phyloP scores from a whole-genome alignment of 2,888 invertebrate genomes.

The Acrobasis repandana region DNA sequence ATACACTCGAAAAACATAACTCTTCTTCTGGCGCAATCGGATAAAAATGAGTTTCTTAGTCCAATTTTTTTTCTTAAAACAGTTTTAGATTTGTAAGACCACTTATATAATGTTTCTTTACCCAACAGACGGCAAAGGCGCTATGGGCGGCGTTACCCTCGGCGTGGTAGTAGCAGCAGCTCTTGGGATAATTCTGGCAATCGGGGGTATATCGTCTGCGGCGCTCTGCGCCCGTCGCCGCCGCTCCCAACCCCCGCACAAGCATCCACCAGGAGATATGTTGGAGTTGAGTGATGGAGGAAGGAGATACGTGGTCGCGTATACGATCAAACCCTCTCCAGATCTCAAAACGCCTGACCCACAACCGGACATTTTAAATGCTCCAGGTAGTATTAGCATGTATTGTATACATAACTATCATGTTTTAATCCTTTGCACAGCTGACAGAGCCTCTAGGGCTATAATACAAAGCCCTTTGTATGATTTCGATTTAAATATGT shows the following conservation, averaged over 20 bases:
- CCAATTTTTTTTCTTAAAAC: too few species aligned
- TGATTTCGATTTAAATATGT: too few species aligned
- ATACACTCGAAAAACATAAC: too few species aligned
- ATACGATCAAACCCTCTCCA: slow-evolving; percentile 88
- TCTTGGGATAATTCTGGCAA: slow-evolving; percentile 60
- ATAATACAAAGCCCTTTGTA: too few species aligned
- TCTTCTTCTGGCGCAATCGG: too few species aligned
- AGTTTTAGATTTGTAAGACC: too few species aligned
- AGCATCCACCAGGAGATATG: slow-evolving; percentile 76
- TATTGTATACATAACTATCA: not conserved
- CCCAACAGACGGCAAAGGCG: slow-evolving; percentile 85
- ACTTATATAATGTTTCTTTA: not conserved
- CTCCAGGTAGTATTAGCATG: slow-evolving; percentile 78
- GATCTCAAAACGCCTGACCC: slow-evolving; percentile 83
- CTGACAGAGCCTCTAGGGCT: too few species aligned
- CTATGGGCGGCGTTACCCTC: slow-evolving; percentile 87
- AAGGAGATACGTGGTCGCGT: slow-evolving; percentile 92
- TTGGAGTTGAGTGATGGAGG: slow-evolving; percentile 90
- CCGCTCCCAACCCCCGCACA: slow-evolving; percentile 65
- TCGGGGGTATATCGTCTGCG: slow-evolving; percentile 60
- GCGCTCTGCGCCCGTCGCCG: slow-evolving; percentile 63
- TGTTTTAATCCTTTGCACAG: too few species aligned
- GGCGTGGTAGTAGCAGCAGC: slow-evolving; percentile 82
- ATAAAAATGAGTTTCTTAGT: too few species aligned
- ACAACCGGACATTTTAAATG: slow-evolving; percentile 91